Evolutionary conservation across 53 echinoderm and acorn worm genomes (phyloP).

Genomic region (Actinopyga echinites): DNA sequence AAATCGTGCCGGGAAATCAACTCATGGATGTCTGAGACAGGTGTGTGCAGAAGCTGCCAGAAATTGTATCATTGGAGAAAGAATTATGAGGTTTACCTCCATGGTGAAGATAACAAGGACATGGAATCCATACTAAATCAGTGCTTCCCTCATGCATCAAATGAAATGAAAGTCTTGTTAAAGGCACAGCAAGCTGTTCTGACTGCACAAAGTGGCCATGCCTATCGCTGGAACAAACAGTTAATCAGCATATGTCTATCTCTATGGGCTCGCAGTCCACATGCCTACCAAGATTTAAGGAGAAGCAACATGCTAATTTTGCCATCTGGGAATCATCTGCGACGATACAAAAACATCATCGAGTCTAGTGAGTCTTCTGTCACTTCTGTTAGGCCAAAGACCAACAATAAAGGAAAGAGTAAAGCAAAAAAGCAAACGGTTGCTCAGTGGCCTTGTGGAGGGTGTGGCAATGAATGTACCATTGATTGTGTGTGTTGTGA

Average conservation of each 20-base stretch:
- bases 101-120: slow-evolving; percentile 24
- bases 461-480: too few species aligned
- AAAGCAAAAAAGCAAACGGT: too few species aligned
- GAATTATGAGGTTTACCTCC: background rate
- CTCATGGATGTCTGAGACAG: background rate
- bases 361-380: too few species aligned
- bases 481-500: too few species aligned
- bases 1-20: background rate
- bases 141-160: background rate
- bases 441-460: too few species aligned
- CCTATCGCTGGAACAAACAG: slow-evolving; percentile 8
- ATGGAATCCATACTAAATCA: background rate
- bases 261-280: slow-evolving; percentile 27
- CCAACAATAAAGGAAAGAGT: too few species aligned
- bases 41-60: background rate
- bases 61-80: background rate
- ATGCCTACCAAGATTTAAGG: background rate
- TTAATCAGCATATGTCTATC: background rate
- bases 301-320: background rate
- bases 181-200: slow-evolving; percentile 12
- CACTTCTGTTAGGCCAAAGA: too few species aligned
- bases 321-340: slow-evolving; percentile 26
- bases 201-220: background rate
- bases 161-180: slow-evolving; percentile 21
- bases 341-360: slow-evolving; percentile 27